Conservation (phyloP, 2,888 invertebrate genomes). For the Phaedon cochleariae region DNA sequence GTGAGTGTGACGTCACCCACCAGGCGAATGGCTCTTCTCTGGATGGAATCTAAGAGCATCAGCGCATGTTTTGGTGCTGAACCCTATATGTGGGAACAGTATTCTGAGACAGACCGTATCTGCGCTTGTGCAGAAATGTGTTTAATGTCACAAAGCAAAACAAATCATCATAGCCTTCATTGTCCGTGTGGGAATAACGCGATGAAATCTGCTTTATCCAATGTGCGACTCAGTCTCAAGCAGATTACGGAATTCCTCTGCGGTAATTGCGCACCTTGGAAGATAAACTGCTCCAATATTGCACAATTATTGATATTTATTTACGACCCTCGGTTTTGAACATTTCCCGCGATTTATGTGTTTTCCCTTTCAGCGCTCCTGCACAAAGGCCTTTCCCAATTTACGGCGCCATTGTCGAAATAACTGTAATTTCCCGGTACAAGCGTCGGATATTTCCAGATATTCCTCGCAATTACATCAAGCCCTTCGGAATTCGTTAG, state of each 20-base stretch:
- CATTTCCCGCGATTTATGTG: slow-evolving; percentile 40
- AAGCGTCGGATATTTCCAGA: slow-evolving; percentile 15
- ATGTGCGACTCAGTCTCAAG: no score
- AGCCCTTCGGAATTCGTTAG: slow-evolving; percentile 8
- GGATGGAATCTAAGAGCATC: no score
- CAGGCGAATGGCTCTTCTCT: no score
- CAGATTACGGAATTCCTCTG: slow-evolving; percentile 50
- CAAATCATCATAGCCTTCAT: no score
- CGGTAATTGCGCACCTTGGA: slow-evolving; percentile 46
- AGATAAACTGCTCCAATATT: slow-evolving; percentile 51
- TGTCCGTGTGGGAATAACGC: no score
- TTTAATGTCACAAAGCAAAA: no score
- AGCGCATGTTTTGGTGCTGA: no score
- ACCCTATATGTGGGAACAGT: no score
- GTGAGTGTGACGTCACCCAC: no score
- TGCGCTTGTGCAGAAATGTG: no score
- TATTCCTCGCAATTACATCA: slow-evolving; percentile 10
- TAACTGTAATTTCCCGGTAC: slow-evolving; percentile 34
- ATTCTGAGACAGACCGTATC: no score
- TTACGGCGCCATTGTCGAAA: slow-evolving; percentile 39
- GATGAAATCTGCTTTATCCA: no score
- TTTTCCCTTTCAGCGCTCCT: slow-evolving; percentile 35
- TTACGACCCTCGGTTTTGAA: slow-evolving; percentile 43
- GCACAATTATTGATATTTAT: slow-evolving; percentile 53
- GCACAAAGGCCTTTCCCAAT: slow-evolving; percentile 37